Evolutionary conservation across 2,888 invertebrate genomes (phyloP).

Genomic region (Drymonia ruficornis): DNA sequence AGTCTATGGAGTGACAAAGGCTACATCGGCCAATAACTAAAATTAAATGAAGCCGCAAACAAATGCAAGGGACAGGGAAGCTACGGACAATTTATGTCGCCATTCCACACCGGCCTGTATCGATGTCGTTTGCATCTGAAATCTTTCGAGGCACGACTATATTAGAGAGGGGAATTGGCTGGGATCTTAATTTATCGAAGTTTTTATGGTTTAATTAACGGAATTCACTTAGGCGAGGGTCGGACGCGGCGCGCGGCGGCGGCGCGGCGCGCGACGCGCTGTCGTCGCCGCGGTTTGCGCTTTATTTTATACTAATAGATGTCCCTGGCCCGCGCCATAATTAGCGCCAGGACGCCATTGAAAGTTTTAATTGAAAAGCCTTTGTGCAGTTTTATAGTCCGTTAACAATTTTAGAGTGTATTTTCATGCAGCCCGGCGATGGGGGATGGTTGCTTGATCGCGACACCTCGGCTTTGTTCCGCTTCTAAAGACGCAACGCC

Average conservation of each 20-base stretch:
- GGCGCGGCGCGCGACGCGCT: constrained; percentile 40
- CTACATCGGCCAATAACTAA: constrained; percentile 57
- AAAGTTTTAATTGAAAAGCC: constrained; percentile 84
- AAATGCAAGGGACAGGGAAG: constrained; percentile 61
- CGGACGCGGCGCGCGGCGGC: constrained; percentile 43
- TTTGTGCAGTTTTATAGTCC: constrained; percentile 79
- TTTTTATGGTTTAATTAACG: constrained; percentile 86
- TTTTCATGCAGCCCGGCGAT: constrained; percentile 50
- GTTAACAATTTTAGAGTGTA: constrained; percentile 73
- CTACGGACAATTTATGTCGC: constrained; percentile 67
- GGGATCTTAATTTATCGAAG: constrained; percentile 85
- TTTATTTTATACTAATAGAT: constrained; percentile 80
- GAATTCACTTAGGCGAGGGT: constrained; percentile 81
- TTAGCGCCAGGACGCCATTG: constrained; percentile 76
- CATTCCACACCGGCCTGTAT: constrained; percentile 64
- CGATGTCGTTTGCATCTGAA: constrained; percentile 83
- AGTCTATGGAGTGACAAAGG: constrained; percentile 53
- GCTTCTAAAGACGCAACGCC: constrained; percentile 12
- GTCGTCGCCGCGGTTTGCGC: constrained; percentile 60
- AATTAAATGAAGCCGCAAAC: constrained; percentile 75
- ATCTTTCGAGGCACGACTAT: constrained; percentile 75
- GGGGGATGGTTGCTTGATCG: constrained; percentile 49
- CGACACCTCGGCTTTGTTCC: constrained; percentile 50
- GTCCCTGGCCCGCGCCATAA: constrained; percentile 69
- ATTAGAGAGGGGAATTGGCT: constrained; percentile 83